Evolutionary conservation across 1,140 invertebrate genomes (phyloP).

Genomic region (Drosophila nigrodunni): DNA sequence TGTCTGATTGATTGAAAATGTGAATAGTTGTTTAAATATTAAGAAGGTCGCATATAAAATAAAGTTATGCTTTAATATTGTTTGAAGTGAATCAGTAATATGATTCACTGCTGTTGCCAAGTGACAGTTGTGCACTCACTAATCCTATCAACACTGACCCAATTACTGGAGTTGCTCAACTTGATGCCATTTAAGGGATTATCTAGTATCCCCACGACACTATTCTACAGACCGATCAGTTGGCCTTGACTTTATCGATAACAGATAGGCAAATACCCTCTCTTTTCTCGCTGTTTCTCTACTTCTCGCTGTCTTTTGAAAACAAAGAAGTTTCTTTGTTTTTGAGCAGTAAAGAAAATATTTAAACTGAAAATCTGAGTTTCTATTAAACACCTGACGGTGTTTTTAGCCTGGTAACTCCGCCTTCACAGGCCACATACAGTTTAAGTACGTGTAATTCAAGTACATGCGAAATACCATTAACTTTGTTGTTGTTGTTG

Average conservation of each 20-base stretch:
- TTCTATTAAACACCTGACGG: conserved; percentile 16
- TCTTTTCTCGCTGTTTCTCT: neutral
- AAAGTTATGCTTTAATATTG: neutral
- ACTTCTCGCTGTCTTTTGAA: neutral
- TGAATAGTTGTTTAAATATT: neutral
- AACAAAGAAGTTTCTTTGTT: conserved; percentile 1
- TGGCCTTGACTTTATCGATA: conserved; percentile 16
- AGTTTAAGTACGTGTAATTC: conserved; percentile 47
- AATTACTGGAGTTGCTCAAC: conserved; percentile 22
- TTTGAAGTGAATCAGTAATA: conserved; percentile 5
- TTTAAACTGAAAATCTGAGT: conserved; percentile 15
- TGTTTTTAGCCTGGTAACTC: neutral
- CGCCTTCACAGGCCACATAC: neutral
- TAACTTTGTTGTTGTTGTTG: conserved; percentile 54
- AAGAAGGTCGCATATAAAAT: conserved; percentile 16
- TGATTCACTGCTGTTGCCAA: conserved; percentile 19
- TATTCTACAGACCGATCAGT: neutral
- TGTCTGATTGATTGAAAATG: no score
- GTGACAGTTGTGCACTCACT: conserved; percentile 2
- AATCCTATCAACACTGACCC: conserved; percentile 35
- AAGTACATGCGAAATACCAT: conserved; percentile 73
- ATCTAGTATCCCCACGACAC: neutral
- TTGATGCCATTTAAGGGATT: conserved; percentile 3
- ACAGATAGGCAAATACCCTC: neutral
- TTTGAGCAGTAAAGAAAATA: conserved; percentile 13